These are phyloP conservation scores for Elachura formosa DNA, from an alignment of 2,113 vertebrate species.

Conservation along the genomic window DNA sequence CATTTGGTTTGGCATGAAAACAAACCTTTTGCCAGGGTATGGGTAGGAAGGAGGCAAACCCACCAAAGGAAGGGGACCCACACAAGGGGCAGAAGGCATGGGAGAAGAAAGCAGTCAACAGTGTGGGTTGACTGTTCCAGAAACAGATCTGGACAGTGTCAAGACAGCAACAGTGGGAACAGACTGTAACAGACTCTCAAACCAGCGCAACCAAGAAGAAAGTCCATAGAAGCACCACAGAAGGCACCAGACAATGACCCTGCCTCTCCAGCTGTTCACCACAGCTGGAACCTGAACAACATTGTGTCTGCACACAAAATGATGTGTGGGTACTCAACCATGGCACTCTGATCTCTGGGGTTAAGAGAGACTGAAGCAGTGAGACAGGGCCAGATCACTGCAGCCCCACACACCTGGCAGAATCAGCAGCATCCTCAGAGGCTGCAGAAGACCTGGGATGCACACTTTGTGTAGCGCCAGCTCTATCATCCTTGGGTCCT, in stretches of 20 bases:
- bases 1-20: background rate
- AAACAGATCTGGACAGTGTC: background rate
- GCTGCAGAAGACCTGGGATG: background rate
- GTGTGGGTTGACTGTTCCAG: background rate
- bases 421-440: background rate
- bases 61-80: background rate
- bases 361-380: background rate
- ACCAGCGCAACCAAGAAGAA: background rate
- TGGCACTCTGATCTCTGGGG: background rate
- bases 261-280: background rate
- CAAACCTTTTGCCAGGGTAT: background rate
- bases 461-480: background rate
- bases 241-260: background rate
- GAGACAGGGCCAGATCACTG: background rate
- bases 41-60: background rate
- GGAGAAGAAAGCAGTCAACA: background rate
- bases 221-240: background rate
- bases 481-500: background rate
- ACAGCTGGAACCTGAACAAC: background rate
- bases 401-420: rapidly evolving
- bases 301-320: background rate
- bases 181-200: background rate
- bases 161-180: background rate
- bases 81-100: background rate
- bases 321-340: background rate